These are phyloP conservation scores for Babyrousa celebensis DNA, from an alignment of 2,797 vertebrate genomes.

Conservation along the genomic window DNA sequence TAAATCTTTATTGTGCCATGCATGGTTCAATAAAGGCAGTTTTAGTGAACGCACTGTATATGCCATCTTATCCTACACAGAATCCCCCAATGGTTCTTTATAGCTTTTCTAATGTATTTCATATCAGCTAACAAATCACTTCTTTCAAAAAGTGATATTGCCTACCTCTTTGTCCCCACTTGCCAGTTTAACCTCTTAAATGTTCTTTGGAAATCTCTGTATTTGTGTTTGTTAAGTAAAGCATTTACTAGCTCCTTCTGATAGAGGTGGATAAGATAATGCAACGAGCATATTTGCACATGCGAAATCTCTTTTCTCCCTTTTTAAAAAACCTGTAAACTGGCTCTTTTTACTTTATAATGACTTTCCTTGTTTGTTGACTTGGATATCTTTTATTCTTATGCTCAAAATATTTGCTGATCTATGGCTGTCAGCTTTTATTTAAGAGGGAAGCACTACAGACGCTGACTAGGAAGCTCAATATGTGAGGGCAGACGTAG, in stretches of 20 bases:
- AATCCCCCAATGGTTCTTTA: neutral
- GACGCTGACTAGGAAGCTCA: neutral
- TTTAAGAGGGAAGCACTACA: neutral
- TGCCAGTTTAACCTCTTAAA: neutral
- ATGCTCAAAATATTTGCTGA: slow-evolving; percentile 36
- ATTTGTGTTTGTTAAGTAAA: neutral
- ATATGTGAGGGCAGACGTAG: neutral
- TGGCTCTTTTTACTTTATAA: neutral
- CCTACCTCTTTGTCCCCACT: neutral
- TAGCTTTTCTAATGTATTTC: neutral
- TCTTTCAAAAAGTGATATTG: neutral
- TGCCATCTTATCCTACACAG: neutral
- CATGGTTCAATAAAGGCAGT: neutral
- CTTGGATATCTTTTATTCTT: slow-evolving; percentile 2
- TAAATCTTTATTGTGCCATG: neutral
- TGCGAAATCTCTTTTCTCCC: neutral
- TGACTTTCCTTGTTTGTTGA: slow-evolving; percentile 16
- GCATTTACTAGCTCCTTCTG: neutral
- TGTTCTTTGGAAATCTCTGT: neutral
- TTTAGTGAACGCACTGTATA: neutral
- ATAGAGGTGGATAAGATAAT: neutral
- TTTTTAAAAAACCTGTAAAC: neutral
- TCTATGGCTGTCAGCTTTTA: neutral
- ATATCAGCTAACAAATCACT: neutral
- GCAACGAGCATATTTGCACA: neutral